Conservation (phyloP, 2,888 invertebrate species). For the Candidula unifasciata region DNA sequence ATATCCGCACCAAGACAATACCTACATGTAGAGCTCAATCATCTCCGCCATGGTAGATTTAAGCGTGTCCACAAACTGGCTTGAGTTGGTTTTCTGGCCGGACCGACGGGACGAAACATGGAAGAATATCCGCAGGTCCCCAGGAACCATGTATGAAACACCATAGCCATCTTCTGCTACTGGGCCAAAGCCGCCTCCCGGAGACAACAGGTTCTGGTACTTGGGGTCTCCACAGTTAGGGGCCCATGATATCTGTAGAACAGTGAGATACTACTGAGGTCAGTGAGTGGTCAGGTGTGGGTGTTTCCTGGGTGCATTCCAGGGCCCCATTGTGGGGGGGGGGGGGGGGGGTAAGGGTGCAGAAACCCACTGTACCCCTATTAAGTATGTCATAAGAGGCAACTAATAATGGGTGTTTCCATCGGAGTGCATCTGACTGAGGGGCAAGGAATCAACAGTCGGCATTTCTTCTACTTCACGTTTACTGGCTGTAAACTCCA, state of each 20-base stretch:
- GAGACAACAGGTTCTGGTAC: conserved; percentile 75
- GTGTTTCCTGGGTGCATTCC: too few species aligned
- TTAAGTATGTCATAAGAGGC: too few species aligned
- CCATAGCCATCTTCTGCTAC: conserved; percentile 80
- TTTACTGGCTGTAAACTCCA: too few species aligned
- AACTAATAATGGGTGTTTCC: too few species aligned
- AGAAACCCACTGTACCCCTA: too few species aligned
- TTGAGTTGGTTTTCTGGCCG: conserved; percentile 76
- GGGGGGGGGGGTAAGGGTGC: too few species aligned
- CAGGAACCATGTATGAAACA: conserved; percentile 80
- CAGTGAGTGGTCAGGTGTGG: background rate
- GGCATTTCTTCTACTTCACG: too few species aligned
- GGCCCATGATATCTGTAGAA: conserved; percentile 45
- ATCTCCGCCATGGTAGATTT: conserved; percentile 78
- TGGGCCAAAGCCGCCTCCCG: conserved; percentile 80
- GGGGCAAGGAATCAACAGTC: too few species aligned
- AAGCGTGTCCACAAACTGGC: conserved; percentile 75
- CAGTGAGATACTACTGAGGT: background rate
- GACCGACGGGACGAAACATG: conserved; percentile 79
- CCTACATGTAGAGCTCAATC: conserved; percentile 20
- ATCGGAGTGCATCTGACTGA: too few species aligned
- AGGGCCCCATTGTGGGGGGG: too few species aligned
- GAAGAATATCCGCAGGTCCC: conserved; percentile 79
- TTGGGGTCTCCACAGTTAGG: conserved; percentile 42
- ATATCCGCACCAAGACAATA: background rate